Evolutionary conservation across 2,888 invertebrate species (phyloP), one percentile per base, ranked within the genome.

Genomic region (Melipona beecheii): DNA sequence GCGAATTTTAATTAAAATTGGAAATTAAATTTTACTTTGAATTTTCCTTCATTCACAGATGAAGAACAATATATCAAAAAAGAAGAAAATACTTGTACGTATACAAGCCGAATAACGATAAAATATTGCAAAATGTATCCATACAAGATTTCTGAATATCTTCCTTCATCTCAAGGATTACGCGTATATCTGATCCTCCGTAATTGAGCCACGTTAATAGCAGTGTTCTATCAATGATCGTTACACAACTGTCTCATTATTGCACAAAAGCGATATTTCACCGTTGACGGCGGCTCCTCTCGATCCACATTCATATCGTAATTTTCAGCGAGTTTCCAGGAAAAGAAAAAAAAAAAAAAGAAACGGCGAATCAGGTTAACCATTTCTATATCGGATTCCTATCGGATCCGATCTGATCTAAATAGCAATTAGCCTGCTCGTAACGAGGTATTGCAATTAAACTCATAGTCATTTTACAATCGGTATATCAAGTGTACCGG

Each of bases 401-500:
- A 43, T 56, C 64, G 17, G 27, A 49, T 50, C n/a, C 24, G 60
- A 79, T 43, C 24, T 21, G 70, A 76, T 62, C 52, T 50, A 24
- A 64, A 31, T 60, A 66, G 66, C 60, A 81, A 72, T 81, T 71
- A 78, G n/a, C 27, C 43, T 27, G 64, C 2, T 43, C 17, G 69
- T 52, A 62, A 79, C 74, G 49, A 60, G 21, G 21, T 49, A 49
- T 54, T 64, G 72, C 68, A 81, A 83, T 83, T 83, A 83, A 72
- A 83, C 68, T n/a, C 54, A 58, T 64, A 69, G 68, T 75, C 71
- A 75, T 75, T 75, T 75, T 66, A 71, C 60, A 66, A 75, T 83
- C 81, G 56, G 27, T 56, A 69, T n/a, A 72, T 24, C 66, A 64
- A 15, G 43, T 17, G 49, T 56, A 49, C 19, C 50, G 24, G 19